Percentiles rank a stretch among this genome's conserved stretches.
Evolutionary conservation across 1,140 invertebrate genomes (phyloP).

Genomic region (Drosophila ironensis): DNA sequence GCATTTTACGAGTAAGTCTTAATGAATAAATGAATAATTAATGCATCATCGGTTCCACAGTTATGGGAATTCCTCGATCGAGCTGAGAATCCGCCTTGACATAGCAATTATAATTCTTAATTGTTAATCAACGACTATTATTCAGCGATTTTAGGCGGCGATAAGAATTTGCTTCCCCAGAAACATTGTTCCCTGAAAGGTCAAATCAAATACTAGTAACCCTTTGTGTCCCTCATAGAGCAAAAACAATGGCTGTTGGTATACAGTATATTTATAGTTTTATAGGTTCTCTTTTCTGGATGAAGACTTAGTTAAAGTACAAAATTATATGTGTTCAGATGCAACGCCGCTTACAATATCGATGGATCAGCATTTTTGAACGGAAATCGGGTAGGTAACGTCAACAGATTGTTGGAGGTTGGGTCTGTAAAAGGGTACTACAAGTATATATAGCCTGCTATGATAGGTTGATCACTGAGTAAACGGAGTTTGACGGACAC

Average conservation of each 20-base stretch:
- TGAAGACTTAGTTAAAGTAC: slow-evolving; percentile 48
- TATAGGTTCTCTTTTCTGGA: slow-evolving; percentile 39
- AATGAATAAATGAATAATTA: slow-evolving; percentile 40
- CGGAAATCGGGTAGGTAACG: background rate
- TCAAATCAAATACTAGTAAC: too few relatives aligned
- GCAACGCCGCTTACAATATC: slow-evolving; percentile 16
- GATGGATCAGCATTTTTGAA: background rate
- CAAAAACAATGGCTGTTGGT: slow-evolving; percentile 16
- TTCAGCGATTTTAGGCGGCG: background rate
- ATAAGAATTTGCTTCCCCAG: background rate
- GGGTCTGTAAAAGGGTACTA: too few relatives aligned
- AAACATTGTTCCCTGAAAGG: too few relatives aligned
- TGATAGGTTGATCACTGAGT: background rate
- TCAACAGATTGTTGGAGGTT: too few relatives aligned
- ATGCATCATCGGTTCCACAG: slow-evolving; percentile 35
- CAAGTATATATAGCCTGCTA: too few relatives aligned
- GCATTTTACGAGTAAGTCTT: slow-evolving; percentile 12
- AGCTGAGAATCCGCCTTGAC: slow-evolving; percentile 5
- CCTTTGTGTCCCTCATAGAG: too few relatives aligned
- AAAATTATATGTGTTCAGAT: slow-evolving; percentile 50
- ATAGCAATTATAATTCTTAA: slow-evolving; percentile 14
- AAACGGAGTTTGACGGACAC: background rate
- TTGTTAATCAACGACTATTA: background rate
- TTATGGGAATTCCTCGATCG: background rate
- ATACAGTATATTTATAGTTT: slow-evolving; percentile 63